phyloP scores from a whole-genome alignment of 2,797 vertebrate species.

The Tenualosa ilisha region DNA sequence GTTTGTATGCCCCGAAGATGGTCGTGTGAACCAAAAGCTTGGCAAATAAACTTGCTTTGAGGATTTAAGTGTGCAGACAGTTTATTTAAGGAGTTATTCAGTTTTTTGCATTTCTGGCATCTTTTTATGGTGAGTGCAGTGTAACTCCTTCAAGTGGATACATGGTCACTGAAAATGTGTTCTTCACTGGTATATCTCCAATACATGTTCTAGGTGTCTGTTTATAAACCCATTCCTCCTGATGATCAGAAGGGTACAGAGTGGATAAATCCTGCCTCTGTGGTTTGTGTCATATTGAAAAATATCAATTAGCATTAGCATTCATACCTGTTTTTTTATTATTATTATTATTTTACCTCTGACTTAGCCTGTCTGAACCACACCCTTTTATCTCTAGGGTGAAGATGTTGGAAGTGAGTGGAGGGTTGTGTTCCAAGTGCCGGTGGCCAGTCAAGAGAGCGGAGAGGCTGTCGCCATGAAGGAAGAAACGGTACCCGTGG shows the following conservation, averaged over 20 bases:
- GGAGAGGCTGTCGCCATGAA: not conserved
- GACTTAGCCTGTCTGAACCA: no score
- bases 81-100: no score
- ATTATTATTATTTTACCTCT: not conserved
- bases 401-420: conserved; percentile 52
- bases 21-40: no score
- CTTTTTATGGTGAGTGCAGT: no score
- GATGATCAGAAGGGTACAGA: conserved; percentile 40
- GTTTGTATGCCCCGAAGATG: no score
- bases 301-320: not conserved
- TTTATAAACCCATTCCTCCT: conserved; percentile 44
- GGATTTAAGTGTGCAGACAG: no score
- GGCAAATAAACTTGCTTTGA: no score
- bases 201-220: conserved; percentile 48
- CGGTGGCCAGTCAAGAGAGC: conserved; percentile 45
- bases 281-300: conserved; percentile 28
- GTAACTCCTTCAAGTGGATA: not conserved
- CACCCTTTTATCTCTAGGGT: conserved; percentile 1
- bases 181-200: not conserved
- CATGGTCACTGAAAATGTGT: not conserved
- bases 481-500: conserved; percentile 59
- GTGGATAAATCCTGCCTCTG: conserved; percentile 40
- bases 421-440: conserved; percentile 68
- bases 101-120: no score
- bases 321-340: not conserved